phyloP scores from a whole-genome alignment of 2,113 vertebrate species.

The Euleptes europaea region DNA sequence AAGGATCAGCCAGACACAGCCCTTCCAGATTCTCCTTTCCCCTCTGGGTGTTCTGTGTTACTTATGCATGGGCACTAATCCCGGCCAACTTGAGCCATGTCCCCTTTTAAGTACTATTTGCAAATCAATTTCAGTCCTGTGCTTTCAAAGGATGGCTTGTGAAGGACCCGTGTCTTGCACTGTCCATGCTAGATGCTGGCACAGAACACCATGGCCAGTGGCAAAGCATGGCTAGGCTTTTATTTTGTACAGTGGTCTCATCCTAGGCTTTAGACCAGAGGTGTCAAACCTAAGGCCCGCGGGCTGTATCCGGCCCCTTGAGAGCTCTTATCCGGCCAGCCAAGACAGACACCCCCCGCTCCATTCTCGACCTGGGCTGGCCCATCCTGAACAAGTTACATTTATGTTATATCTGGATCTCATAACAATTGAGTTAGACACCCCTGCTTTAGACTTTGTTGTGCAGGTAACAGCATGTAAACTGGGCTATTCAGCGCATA shows the following conservation, averaged over 20 bases:
- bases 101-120: background rate
- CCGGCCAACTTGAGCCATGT: background rate
- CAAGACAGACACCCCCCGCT: too few species aligned
- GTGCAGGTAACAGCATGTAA: background rate
- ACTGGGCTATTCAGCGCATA: background rate
- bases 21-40: background rate
- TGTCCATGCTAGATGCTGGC: background rate
- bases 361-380: too few species aligned
- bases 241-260: background rate
- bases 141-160: background rate
- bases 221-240: background rate
- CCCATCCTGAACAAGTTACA: too few species aligned
- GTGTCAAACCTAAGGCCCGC: too few species aligned
- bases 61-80: background rate
- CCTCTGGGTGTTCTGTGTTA: background rate
- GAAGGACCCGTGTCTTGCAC: background rate
- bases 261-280: background rate
- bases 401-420: too few species aligned
- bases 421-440: too few species aligned
- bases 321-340: too few species aligned
- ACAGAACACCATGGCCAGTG: background rate
- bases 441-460: background rate
- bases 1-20: background rate
- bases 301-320: too few species aligned
- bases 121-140: background rate